Evolutionary conservation across 2,888 invertebrate genomes (phyloP).

Genomic region (Ceramica pisi): DNA sequence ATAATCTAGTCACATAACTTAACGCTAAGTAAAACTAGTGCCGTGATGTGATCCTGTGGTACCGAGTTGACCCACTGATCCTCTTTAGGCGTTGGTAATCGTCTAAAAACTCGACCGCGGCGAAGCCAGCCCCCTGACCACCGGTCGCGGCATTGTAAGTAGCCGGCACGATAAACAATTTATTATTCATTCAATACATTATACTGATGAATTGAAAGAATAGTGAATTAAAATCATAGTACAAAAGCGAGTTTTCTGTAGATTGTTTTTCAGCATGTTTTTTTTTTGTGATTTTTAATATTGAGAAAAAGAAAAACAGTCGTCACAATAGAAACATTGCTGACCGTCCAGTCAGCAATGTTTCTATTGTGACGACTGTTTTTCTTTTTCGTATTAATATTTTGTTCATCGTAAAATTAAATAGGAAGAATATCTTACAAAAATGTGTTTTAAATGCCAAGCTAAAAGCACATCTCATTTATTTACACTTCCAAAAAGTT

Average conservation of each 20-base stretch:
- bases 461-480: neutral
- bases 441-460: neutral
- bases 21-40: constrained; percentile 24
- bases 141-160: constrained; percentile 68
- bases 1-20: neutral
- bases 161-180: constrained; percentile 55
- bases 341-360: neutral
- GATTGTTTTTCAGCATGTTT: neutral
- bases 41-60: constrained; percentile 42
- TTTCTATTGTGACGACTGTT: neutral
- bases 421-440: too few relatives aligned
- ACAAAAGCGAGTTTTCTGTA: neutral
- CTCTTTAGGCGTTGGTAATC: constrained; percentile 71
- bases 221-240: constrained; percentile 20
- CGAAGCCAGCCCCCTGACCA: constrained; percentile 74
- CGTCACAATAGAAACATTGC: too few relatives aligned
- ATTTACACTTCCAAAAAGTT: neutral
- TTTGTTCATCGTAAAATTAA: neutral
- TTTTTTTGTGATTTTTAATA: constrained; percentile 10
- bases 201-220: constrained; percentile 29
- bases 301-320: too few relatives aligned
- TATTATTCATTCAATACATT: constrained; percentile 30
- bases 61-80: constrained; percentile 71
- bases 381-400: neutral
- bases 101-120: constrained; percentile 78